Evolutionary conservation across 2,888 invertebrate species (phyloP).

Genomic region (Cataglyphis albicans): DNA sequence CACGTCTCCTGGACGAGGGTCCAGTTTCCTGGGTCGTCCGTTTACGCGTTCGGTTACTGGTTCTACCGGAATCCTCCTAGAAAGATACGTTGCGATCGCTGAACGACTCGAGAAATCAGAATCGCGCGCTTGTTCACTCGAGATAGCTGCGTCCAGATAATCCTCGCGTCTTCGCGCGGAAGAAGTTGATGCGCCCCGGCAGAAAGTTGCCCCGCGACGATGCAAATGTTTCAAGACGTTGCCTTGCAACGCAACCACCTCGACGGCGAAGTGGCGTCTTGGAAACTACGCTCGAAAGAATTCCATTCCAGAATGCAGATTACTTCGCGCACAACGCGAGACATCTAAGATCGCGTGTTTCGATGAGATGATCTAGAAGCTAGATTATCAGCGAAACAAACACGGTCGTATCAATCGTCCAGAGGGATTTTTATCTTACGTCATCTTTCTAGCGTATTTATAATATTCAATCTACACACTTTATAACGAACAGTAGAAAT

Average conservation of each 20-base stretch:
- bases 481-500: not conserved
- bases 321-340: conserved; percentile 28
- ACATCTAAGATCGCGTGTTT: conserved; percentile 6
- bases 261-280: conserved; percentile 42
- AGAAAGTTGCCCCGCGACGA: conserved; percentile 55
- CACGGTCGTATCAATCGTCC: not conserved
- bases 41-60: conserved; percentile 74
- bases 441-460: not conserved
- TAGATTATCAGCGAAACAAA: conserved; percentile 25
- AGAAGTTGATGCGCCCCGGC: conserved; percentile 39
- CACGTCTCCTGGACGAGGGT: conserved; percentile 72
- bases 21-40: conserved; percentile 76
- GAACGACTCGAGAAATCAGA: conserved; percentile 68
- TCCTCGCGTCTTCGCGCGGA: conserved; percentile 25
- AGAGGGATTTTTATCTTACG: not conserved
- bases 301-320: conserved; percentile 54
- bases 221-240: conserved; percentile 49
- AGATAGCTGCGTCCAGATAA: conserved; percentile 45
- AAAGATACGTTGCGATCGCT: conserved; percentile 71
- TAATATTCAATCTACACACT: not conserved
- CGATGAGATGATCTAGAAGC: not conserved
- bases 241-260: conserved; percentile 39
- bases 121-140: conserved; percentile 48
- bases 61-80: conserved; percentile 78
- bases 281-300: conserved; percentile 53